Evolutionary conservation across 1,140 invertebrate genomes (phyloP).

Genomic region (Metopolophium dirhodum): DNA sequence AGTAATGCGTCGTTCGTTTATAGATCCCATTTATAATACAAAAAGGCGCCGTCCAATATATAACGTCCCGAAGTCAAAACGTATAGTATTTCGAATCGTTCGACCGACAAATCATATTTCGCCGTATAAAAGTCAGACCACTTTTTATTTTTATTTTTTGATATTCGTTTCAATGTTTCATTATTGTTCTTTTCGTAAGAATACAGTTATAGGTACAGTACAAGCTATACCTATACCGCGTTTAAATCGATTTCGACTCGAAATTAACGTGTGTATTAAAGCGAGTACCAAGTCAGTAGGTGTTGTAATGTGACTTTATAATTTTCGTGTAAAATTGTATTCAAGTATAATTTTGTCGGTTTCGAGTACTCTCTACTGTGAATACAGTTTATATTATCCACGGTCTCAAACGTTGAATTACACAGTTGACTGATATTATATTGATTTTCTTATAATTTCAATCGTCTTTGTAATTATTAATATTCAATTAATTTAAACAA

Average conservation of each 20-base stretch:
- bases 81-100: not conserved
- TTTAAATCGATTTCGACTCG: not conserved
- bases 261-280: too few relatives aligned
- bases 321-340: too few relatives aligned
- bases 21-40: constrained; percentile 3
- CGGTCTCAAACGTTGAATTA: too few relatives aligned
- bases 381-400: too few relatives aligned
- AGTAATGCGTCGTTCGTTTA: not conserved
- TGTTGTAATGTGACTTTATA: too few relatives aligned
- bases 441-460: too few relatives aligned
- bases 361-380: too few relatives aligned
- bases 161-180: not conserved
- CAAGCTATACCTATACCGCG: not conserved
- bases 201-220: not conserved
- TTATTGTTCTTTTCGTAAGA: not conserved
- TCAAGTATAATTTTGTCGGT: too few relatives aligned
- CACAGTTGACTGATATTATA: too few relatives aligned
- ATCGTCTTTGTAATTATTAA: too few relatives aligned
- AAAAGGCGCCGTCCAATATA: not conserved
- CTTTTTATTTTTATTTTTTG: not conserved
- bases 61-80: not conserved
- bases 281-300: too few relatives aligned
- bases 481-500: too few relatives aligned
- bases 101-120: not conserved
- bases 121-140: not conserved